A percentile compares a stretch with the other conserved stretches of the same genome.
Conservation (phyloP, 2,797 vertebrate genomes). For the Sciurus vulgaris region DNA sequence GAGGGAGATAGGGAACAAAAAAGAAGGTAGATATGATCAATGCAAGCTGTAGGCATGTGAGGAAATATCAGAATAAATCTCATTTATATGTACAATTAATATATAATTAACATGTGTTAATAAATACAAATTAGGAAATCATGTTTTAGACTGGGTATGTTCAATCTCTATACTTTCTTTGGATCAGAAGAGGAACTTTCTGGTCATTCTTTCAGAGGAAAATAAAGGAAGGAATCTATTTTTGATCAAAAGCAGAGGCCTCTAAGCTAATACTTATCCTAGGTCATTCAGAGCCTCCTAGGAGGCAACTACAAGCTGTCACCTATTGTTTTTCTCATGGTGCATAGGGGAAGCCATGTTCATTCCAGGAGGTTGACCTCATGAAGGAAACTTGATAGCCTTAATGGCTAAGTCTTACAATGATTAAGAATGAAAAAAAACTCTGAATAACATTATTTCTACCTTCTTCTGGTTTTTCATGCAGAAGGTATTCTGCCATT, state of each 20-base stretch:
- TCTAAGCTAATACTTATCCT: not conserved
- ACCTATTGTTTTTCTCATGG: not conserved
- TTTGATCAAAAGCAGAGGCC: not conserved
- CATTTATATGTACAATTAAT: not conserved
- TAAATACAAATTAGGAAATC: not conserved
- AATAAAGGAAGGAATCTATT: not conserved
- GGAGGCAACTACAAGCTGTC: not conserved
- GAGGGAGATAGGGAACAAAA: not conserved
- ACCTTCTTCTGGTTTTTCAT: not conserved
- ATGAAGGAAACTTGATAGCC: not conserved
- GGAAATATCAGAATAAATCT: not conserved
- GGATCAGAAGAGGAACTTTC: not conserved
- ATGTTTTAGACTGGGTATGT: not conserved
- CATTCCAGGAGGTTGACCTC: not conserved
- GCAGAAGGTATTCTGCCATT: fast-evolving
- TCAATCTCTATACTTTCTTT: not conserved
- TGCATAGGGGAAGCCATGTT: not conserved
- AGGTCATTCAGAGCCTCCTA: not conserved
- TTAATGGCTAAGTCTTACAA: not conserved
- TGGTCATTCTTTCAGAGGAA: not conserved
- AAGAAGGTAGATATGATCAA: too few species aligned
- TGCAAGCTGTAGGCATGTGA: fast-evolving
- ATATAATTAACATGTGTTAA: not conserved
- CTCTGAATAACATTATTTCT: not conserved
- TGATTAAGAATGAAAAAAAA: not conserved